Evolutionary conservation across 23 tunicate species (phyloP).

Genomic region (Trididemnum miniatum): DNA sequence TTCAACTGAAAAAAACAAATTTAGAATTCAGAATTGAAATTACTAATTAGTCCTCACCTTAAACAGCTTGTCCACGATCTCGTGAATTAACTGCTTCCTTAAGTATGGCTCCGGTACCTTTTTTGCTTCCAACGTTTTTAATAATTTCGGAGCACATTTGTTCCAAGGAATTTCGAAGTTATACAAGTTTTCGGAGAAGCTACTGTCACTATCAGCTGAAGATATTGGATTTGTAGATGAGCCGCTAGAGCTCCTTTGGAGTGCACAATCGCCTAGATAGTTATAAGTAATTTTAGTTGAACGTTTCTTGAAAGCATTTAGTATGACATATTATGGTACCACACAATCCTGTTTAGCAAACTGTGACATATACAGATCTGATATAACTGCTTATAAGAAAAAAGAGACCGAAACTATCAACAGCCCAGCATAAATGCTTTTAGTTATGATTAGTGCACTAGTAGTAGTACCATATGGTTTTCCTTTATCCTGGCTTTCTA

Average conservation of each 20-base stretch:
- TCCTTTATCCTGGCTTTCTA: not conserved
- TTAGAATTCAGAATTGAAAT: not conserved
- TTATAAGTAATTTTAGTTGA: not conserved
- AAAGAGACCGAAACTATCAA: not conserved
- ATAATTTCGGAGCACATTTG: not conserved
- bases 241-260: not conserved
- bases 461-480: not conserved
- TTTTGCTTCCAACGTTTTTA: not conserved
- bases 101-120: not conserved
- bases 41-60: not conserved
- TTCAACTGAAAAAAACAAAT: too few species aligned
- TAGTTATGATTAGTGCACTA: not conserved
- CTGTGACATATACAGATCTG: not conserved
- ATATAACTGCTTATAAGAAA: not conserved
- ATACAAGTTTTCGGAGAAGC: not conserved
- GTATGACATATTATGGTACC: not conserved
- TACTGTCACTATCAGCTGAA: not conserved
- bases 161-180: not conserved
- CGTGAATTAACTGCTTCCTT: not conserved
- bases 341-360: not conserved
- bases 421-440: not conserved
- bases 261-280: not conserved
- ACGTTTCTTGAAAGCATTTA: not conserved
- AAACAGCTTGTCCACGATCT: not conserved
- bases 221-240: not conserved